Base-by-base conservation (phyloP, 2,888 invertebrate species). In the Melieria crassipennis region DNA sequence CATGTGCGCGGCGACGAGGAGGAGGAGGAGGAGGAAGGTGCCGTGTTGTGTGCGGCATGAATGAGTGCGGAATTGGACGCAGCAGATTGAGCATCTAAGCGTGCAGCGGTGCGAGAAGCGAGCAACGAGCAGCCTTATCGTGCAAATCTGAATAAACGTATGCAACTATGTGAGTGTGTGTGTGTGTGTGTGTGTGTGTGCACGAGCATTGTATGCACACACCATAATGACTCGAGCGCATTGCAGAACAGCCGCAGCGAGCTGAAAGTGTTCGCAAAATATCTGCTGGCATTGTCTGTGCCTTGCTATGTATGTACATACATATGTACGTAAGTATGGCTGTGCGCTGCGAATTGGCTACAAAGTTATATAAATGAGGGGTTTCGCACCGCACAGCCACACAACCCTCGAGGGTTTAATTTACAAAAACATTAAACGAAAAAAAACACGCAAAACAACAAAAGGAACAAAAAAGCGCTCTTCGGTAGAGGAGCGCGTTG, bases 371-470 rank as follows among this genome's bases (percentile, higher is more conserved):
- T 69, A 55, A 47, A 69, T 57, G 43, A 46, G 57, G 56, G 43
- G 47, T 46, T 69, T 69, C 52, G 11, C 52, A 50, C 48, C n/a
- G 50, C 43, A 13, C 55, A 30, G 46, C 62, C 56, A 63, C 69
- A 57, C 61, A 69, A 63, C 48, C 69, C 69, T 63, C 69, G 56
- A 69, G 63, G 69, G 63, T 56, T 69, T 69, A 69, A 69, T 69
- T 69, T 69, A 63, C 56, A 69, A 68, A 60, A 68, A 68, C 57
- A 68, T 30, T 30, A 30, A 30, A 30, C 30, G 30, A 30, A 30
- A 30, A 30, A 30, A 30, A 30, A 30, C 30, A 30, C 30, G 30
- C 30, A 2, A 30, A 30, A 30, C 30, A 30, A 30, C 30, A 30
- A 30, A 30, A 30, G 30, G 30, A 1, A 30, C 30, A 30, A 30